Base-by-base conservation (phyloP, 2,888 invertebrate genomes). In the Tolmerus cingulatus region DNA sequence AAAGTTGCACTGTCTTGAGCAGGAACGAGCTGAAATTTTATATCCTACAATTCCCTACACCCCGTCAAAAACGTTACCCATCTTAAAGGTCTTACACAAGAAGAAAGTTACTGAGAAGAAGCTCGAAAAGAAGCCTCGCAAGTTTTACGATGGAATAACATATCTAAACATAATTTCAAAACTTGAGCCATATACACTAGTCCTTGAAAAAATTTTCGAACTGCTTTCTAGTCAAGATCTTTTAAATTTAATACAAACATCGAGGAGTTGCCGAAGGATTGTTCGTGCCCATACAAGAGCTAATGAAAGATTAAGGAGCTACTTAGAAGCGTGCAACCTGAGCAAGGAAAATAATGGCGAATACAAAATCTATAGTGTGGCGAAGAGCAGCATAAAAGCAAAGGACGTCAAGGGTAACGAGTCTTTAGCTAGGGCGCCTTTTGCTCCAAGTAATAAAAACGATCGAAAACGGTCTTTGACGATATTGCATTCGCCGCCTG, bases 131-230 rank as follows among this genome's bases (percentile, higher is more conserved):
- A 23, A 55, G 16, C 23, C 51, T 19, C 81, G 81, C 55, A 84
- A 57, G 7, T 89, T 86, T 51, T 89, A 87, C 57, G 55, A 86
- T 74, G 87, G 88, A 27, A 51, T 43, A 43, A 88, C 87, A 34
- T 43, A 87, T 87, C 76, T 89, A 79, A 89, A 89, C 79, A 87
- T 89, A 30, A 87, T 89, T 46, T 77, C 74, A 2, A 89, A 89
- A 86, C 78, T 89, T n/a, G 87, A 86, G 57, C 16, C 82, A 16
- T 89, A 88, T 79, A 43, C 79, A 19, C 51, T 87, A 74, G 85
- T 89, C 30, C 9, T 89, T 9, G 88, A 89, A 74, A 77, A 77
- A 30, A 89, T 89, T 27, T 88, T 88, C n/a, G 30, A 84, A 51
- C 43, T 78, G 40, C 74, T 89, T 27, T 84, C 87, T 40, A 55